These are phyloP conservation scores for Acronicta psi DNA, from an alignment of 2,888 invertebrate species.

Conservation along the genomic window DNA sequence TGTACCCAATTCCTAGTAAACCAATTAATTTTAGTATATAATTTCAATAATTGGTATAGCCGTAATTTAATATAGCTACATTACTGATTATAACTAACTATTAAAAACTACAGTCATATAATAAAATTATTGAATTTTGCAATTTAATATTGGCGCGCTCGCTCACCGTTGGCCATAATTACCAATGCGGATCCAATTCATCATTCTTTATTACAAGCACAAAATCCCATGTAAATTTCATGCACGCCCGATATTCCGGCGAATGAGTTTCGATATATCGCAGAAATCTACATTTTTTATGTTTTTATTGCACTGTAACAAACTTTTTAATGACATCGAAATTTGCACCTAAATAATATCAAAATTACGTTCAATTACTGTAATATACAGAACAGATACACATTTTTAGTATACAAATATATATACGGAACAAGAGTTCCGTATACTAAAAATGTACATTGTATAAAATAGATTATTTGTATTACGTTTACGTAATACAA, in stretches of 20 bases:
- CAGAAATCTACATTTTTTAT: conserved; percentile 73
- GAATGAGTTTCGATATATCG: conserved; percentile 83
- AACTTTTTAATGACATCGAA: conserved; percentile 58
- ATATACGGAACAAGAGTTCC: too few relatives aligned
- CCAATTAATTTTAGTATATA: background rate
- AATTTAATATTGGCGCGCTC: conserved; percentile 81
- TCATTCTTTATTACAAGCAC: conserved; percentile 88
- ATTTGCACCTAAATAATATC: conserved; percentile 37
- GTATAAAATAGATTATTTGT: too few relatives aligned
- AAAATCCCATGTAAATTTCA: conserved; percentile 88
- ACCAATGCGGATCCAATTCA: conserved; percentile 87
- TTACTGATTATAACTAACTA: too few relatives aligned
- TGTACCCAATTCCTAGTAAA: background rate
- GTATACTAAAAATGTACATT: too few relatives aligned
- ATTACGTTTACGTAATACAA: too few relatives aligned
- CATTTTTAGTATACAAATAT: too few relatives aligned
- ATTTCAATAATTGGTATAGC: conserved; percentile 1
- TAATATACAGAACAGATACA: too few relatives aligned
- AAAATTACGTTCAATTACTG: conserved; percentile 3
- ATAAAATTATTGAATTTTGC: conserved; percentile 86
- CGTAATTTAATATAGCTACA: conserved; percentile 21
- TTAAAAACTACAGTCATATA: conserved; percentile 68
- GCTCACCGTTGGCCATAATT: conserved; percentile 84
- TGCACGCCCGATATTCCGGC: conserved; percentile 75
- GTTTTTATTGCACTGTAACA: conserved; percentile 54